Percentiles rank a stretch among this genome's conserved stretches.
Conservation (phyloP, 2,888 invertebrate genomes). For the Drosophila hamatofila region DNA sequence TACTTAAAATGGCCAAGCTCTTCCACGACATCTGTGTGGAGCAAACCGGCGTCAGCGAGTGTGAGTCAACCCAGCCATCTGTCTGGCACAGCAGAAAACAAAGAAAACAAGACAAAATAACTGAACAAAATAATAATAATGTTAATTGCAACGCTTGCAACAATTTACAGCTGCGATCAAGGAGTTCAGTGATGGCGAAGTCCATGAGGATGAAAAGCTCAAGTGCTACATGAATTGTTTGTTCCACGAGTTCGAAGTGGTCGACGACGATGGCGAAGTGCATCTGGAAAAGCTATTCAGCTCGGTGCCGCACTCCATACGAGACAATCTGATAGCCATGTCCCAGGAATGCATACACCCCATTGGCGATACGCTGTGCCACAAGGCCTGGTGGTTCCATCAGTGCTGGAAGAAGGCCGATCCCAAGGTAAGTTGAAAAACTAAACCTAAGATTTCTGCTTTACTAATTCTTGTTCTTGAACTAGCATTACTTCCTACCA, state of each 20-base stretch:
- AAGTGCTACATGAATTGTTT: constrained; percentile 85
- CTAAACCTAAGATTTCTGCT: no score
- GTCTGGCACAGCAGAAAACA: neutral
- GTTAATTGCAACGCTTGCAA: constrained; percentile 32
- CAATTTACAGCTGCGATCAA: constrained; percentile 81
- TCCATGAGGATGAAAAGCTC: constrained; percentile 84
- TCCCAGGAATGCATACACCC: constrained; percentile 82
- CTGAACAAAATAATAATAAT: constrained; percentile 13
- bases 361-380: constrained; percentile 82
- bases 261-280: constrained; percentile 84
- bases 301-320: constrained; percentile 77
- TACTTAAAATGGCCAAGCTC: constrained; percentile 81
- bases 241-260: constrained; percentile 84
- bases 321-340: constrained; percentile 80
- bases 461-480: neutral
- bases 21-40: constrained; percentile 82
- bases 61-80: constrained; percentile 56
- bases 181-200: constrained; percentile 85
- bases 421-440: constrained; percentile 74
- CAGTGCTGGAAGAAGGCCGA: constrained; percentile 85
- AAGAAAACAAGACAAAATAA: neutral
- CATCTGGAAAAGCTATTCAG: constrained; percentile 82
- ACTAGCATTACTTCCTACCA: constrained; percentile 79
- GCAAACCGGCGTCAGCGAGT: constrained; percentile 83
- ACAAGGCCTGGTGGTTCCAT: constrained; percentile 85